phyloP scores from a whole-genome alignment of 1,140 invertebrate species.

The Bombus waltoni region DNA sequence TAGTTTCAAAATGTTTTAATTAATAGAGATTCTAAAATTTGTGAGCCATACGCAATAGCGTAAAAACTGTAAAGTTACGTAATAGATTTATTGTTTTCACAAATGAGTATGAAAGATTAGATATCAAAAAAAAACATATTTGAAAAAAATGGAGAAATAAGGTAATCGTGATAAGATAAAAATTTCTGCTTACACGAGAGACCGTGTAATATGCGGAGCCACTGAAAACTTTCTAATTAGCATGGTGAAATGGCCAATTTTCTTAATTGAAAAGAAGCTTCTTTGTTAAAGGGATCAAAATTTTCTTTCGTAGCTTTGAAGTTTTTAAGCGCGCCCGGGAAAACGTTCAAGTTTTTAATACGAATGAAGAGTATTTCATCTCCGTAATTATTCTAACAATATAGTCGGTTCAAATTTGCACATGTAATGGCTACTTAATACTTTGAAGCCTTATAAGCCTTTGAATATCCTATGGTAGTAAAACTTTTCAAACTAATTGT shows the following conservation, averaged over 20 bases:
- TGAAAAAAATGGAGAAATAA: too few relatives aligned
- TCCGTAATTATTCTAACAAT: slow-evolving; percentile 20
- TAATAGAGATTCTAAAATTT: too few relatives aligned
- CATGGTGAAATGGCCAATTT: not conserved
- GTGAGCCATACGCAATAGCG: too few relatives aligned
- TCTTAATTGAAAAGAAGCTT: slow-evolving; percentile 5
- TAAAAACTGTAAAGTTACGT: too few relatives aligned
- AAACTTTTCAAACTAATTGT: not conserved
- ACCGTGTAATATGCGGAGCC: too few relatives aligned
- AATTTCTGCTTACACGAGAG: not conserved
- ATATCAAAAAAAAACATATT: too few relatives aligned
- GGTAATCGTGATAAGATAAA: not conserved
- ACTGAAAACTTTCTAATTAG: not conserved
- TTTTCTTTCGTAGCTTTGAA: not conserved
- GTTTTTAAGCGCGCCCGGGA: not conserved
- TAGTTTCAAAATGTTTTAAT: too few relatives aligned
- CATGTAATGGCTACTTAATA: slow-evolving; percentile 17
- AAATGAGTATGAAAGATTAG: too few relatives aligned
- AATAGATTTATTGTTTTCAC: too few relatives aligned
- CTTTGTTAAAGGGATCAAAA: not conserved
- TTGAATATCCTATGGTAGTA: too few relatives aligned
- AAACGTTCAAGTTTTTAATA: slow-evolving; percentile 7
- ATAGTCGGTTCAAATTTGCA: slow-evolving; percentile 22
- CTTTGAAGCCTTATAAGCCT: not conserved
- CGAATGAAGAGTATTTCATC: not conserved